phyloP scores from a whole-genome alignment of 2,797 vertebrate genomes.

The Gallirallus australis region DNA sequence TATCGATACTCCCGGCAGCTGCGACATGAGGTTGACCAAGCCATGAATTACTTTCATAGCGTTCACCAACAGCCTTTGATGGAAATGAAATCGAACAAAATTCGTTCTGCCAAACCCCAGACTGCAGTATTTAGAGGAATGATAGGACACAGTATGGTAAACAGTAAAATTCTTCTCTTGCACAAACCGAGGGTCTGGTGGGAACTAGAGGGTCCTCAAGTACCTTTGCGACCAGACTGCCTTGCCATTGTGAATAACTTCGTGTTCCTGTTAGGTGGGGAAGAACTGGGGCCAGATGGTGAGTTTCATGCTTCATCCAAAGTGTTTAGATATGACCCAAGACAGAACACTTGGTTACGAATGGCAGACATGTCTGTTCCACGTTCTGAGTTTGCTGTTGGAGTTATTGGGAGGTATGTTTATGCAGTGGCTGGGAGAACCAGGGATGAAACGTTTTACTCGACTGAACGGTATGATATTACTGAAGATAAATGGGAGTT shows the following conservation, averaged over 20 bases:
- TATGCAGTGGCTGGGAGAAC: conserved; percentile 97
- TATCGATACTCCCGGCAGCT: conserved; percentile 97
- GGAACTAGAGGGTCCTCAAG: conserved; percentile 97
- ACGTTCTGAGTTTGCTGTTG: conserved; percentile 97
- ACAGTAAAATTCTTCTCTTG: conserved; percentile 98
- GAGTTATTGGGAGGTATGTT: conserved; percentile 96
- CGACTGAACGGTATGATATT: conserved; percentile 97
- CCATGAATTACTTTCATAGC: conserved; percentile 96
- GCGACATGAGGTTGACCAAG: conserved; percentile 95
- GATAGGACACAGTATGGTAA: conserved; percentile 99
- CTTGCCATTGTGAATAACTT: conserved; percentile 98
- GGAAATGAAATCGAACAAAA: conserved; percentile 93
- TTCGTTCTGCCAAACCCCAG: conserved; percentile 95
- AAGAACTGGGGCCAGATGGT: conserved; percentile 96
- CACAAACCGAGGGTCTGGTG: conserved; percentile 98
- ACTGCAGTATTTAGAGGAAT: conserved; percentile 98
- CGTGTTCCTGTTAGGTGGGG: conserved; percentile 95
- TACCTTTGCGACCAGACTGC: conserved; percentile 95
- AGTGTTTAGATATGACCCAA: conserved; percentile 96
- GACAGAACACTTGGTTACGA: conserved; percentile 96
- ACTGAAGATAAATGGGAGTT: conserved; percentile 98
- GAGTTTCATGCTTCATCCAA: conserved; percentile 99
- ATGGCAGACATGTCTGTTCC: conserved; percentile 99
- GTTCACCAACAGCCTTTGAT: conserved; percentile 95
- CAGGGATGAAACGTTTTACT: conserved; percentile 98